Evolutionary conservation across 1,140 invertebrate species (phyloP).

Genomic region (Anastrepha ludens): DNA sequence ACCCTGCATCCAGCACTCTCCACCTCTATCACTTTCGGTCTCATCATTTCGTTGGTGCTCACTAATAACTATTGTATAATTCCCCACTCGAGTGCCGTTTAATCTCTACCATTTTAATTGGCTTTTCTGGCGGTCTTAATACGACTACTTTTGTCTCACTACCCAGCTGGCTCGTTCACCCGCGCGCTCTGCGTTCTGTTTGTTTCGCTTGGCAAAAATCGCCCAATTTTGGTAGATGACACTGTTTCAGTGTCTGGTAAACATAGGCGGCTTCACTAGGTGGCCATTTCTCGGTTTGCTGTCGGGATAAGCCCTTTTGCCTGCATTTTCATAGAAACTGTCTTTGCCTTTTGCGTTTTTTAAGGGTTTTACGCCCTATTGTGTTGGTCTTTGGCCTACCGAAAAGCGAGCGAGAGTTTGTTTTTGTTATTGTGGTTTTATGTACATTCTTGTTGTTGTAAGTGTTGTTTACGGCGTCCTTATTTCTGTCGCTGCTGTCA

Average conservation of each 20-base stretch:
- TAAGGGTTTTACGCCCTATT: not conserved
- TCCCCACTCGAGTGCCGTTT: slow-evolving; percentile 41
- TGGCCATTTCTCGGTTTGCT: not conserved
- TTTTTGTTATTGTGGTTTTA: slow-evolving; percentile 6
- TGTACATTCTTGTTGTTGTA: not conserved
- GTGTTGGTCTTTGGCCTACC: not conserved
- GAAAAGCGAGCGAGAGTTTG: not conserved
- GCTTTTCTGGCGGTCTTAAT: slow-evolving; percentile 36
- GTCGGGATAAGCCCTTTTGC: not conserved
- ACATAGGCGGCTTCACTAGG: not conserved
- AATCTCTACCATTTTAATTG: slow-evolving; percentile 34
- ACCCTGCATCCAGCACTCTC: not conserved
- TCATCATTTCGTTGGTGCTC: slow-evolving; percentile 30
- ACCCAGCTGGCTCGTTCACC: not conserved
- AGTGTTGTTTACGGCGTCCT: not conserved
- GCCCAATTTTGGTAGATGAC: not conserved
- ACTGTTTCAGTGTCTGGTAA: not conserved
- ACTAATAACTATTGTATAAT: slow-evolving; percentile 45
- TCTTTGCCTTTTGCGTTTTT: too few relatives aligned
- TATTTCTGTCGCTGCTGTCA: not conserved
- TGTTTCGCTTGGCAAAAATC: not conserved
- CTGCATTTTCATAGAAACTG: too few relatives aligned
- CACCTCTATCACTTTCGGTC: not conserved
- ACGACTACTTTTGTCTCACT: not conserved
- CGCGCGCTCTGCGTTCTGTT: not conserved